Percentiles rank a stretch among this genome's conserved stretches.
Conservation (phyloP, 2,797 vertebrate species). For the Phataginus tetradactyla region DNA sequence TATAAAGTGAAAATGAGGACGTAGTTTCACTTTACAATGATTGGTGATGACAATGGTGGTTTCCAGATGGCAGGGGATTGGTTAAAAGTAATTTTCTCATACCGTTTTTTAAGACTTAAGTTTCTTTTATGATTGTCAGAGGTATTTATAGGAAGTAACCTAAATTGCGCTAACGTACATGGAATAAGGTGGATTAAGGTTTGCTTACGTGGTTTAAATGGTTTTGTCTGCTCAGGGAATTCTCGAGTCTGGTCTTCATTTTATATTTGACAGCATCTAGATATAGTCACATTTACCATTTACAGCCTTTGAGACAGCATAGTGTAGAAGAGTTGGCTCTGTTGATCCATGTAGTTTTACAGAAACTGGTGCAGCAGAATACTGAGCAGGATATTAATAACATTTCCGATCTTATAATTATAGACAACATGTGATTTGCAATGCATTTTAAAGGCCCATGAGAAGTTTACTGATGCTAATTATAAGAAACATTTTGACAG, state of each 20-base stretch:
- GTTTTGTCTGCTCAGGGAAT: slow-evolving; percentile 34
- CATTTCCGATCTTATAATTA: slow-evolving; percentile 67
- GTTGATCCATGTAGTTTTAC: slow-evolving; percentile 58
- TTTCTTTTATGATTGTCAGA: slow-evolving; percentile 25
- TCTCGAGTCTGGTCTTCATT: slow-evolving; percentile 5
- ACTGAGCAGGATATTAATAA: slow-evolving; percentile 69
- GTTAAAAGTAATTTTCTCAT: slow-evolving; percentile 12
- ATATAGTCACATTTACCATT: slow-evolving; percentile 44
- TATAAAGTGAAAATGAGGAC: neutral
- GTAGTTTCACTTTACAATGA: neutral
- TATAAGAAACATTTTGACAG: slow-evolving; percentile 81
- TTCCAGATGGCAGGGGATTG: neutral
- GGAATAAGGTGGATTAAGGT: slow-evolving; percentile 31
- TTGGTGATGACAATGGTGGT: neutral
- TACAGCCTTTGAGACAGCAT: slow-evolving; percentile 27
- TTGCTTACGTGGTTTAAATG: slow-evolving; percentile 1
- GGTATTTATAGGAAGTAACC: slow-evolving; percentile 29
- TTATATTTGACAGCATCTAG: slow-evolving; percentile 26
- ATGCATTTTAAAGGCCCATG: slow-evolving; percentile 78
- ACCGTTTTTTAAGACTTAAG: neutral
- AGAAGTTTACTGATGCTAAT: slow-evolving; percentile 78
- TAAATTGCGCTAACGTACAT: neutral
- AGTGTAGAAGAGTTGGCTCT: slow-evolving; percentile 43
- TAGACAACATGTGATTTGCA: slow-evolving; percentile 74
- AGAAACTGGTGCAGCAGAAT: slow-evolving; percentile 63